These are phyloP conservation scores for Hesperia comma DNA, from an alignment of 2,888 invertebrate species.

Conservation along the genomic window DNA sequence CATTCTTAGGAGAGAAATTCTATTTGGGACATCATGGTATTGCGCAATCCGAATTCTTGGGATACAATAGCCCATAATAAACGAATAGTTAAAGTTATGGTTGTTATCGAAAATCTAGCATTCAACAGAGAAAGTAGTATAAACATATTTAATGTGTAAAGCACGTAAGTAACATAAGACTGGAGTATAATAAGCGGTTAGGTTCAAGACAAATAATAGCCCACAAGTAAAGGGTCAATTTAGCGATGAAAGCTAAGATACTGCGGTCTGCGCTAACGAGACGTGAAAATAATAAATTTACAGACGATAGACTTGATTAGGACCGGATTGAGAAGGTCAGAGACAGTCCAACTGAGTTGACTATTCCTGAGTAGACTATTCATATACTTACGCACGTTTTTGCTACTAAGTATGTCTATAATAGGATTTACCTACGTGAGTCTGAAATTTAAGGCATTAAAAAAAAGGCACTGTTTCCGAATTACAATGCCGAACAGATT, in stretches of 20 bases:
- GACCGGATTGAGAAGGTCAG: slow-evolving; percentile 9
- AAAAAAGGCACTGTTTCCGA: too few species aligned
- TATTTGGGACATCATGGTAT: slow-evolving; percentile 3
- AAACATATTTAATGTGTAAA: slow-evolving; percentile 39
- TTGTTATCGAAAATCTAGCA: slow-evolving; percentile 17
- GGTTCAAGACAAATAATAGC: slow-evolving; percentile 35
- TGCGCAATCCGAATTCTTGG: slow-evolving; percentile 18
- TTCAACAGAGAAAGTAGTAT: slow-evolving; percentile 39
- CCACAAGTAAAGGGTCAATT: slow-evolving; percentile 37
- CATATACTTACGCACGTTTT: too few species aligned
- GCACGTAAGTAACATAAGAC: slow-evolving; percentile 35
- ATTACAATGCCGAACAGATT: too few species aligned
- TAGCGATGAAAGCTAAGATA: slow-evolving; percentile 40
- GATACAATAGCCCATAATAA: slow-evolving; percentile 25
- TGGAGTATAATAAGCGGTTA: slow-evolving; percentile 38
- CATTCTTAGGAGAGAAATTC: neutral
- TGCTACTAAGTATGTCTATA: too few species aligned
- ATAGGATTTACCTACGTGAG: too few species aligned
- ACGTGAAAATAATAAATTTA: slow-evolving; percentile 37
- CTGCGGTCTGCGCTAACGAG: slow-evolving; percentile 25
- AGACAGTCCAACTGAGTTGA: slow-evolving; percentile 8
- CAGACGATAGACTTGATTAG: slow-evolving; percentile 32
- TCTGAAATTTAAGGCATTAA: too few species aligned
- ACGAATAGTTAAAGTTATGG: slow-evolving; percentile 27
- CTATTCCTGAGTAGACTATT: too few species aligned